Conservation (phyloP, 1,140 invertebrate species). For the Neodiprion pinetum region DNA sequence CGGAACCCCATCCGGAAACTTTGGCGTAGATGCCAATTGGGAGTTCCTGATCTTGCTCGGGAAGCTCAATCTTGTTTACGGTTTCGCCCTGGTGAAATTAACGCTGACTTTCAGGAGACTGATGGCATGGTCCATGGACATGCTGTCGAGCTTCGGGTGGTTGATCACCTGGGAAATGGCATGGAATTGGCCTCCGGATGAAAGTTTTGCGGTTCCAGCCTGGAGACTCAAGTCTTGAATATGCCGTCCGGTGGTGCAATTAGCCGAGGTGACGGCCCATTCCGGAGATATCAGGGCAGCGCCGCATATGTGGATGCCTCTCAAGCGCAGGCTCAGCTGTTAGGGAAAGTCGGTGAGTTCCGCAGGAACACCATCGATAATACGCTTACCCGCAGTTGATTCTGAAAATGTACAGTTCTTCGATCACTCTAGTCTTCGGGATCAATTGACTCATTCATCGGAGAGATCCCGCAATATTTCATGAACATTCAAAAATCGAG, state of each 20-base stretch:
- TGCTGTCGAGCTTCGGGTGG: conserved; percentile 58
- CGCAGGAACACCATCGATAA: conserved; percentile 70
- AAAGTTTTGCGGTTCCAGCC: conserved; percentile 53
- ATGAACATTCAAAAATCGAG: no score
- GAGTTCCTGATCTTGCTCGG: neutral
- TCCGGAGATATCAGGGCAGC: conserved; percentile 67
- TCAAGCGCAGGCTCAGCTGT: conserved; percentile 64
- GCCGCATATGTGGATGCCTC: conserved; percentile 67
- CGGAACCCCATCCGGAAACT: conserved; percentile 9
- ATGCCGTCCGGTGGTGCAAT: conserved; percentile 65
- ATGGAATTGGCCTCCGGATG: conserved; percentile 44
- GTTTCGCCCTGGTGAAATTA: conserved; percentile 26
- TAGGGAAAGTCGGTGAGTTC: conserved; percentile 69
- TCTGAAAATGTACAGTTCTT: no score
- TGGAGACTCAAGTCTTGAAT: conserved; percentile 42
- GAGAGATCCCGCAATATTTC: no score
- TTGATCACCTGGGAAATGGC: conserved; percentile 50
- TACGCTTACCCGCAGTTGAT: conserved; percentile 47
- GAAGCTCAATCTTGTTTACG: conserved; percentile 31
- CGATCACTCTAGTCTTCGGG: no score
- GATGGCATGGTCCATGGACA: conserved; percentile 66
- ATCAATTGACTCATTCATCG: no score
- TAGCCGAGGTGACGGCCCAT: conserved; percentile 71
- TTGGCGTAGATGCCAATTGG: neutral
- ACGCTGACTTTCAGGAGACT: conserved; percentile 58